Evolutionary conservation across 2,888 invertebrate genomes (phyloP).

Genomic region (Drosophila yooni): DNA sequence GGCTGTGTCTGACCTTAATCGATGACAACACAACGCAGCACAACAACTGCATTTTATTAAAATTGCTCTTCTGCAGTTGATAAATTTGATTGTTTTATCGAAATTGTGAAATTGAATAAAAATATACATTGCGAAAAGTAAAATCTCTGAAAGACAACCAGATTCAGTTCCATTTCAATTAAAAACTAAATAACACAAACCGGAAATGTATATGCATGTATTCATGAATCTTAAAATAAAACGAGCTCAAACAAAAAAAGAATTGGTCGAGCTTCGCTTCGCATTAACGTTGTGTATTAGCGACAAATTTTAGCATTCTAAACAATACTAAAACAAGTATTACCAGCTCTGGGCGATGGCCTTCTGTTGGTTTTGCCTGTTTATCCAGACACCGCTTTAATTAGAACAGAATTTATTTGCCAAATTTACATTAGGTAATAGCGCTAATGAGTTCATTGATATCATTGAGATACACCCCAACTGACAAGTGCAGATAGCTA

Average conservation of each 20-base stretch:
- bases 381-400: constrained; percentile 57
- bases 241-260: constrained; percentile 29
- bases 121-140: constrained; percentile 30
- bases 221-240: neutral
- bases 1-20: constrained; percentile 70
- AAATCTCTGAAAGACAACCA: constrained; percentile 9
- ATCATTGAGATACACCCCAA: neutral
- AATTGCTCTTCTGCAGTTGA: constrained; percentile 45
- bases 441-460: constrained; percentile 63
- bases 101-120: constrained; percentile 27
- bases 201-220: constrained; percentile 6
- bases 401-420: constrained; percentile 61
- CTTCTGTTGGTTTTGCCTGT: constrained; percentile 52
- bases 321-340: constrained; percentile 42
- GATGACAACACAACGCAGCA: constrained; percentile 51
- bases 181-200: constrained; percentile 10
- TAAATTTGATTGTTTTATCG: constrained; percentile 16
- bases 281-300: neutral
- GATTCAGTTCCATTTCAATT: constrained; percentile 17
- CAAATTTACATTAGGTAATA: constrained; percentile 27
- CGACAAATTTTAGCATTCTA: constrained; percentile 18
- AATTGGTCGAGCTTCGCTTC: constrained; percentile 12
- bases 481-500: constrained; percentile 5
- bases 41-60: constrained; percentile 51
- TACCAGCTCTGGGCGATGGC: constrained; percentile 49